These are phyloP conservation scores for Geotrupes spiniger DNA, from an alignment of 2,888 invertebrate genomes.

Conservation along the genomic window DNA sequence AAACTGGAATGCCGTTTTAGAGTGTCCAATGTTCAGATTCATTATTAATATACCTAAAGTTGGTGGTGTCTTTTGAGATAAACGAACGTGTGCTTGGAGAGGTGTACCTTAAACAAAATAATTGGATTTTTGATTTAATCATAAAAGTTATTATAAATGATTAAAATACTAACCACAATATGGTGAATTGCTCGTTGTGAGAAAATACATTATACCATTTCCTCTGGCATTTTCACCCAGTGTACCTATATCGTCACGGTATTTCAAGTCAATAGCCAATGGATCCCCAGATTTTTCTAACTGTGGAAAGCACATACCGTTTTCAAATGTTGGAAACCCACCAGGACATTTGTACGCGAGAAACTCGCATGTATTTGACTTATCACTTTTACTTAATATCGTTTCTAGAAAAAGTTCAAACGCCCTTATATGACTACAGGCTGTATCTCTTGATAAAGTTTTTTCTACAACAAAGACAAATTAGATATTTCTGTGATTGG, in stretches of 20 bases:
- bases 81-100: slow-evolving; percentile 51
- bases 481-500: not conserved
- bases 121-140: not conserved
- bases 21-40: slow-evolving; percentile 46
- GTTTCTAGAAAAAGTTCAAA: slow-evolving; percentile 56
- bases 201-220: slow-evolving; percentile 56
- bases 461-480: slow-evolving; percentile 45
- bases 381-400: slow-evolving; percentile 43
- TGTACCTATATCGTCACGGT: slow-evolving; percentile 40
- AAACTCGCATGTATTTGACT: slow-evolving; percentile 50
- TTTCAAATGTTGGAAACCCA: slow-evolving; percentile 52
- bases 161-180: slow-evolving; percentile 54
- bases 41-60: slow-evolving; percentile 52
- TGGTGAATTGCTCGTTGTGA: slow-evolving; percentile 52
- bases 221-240: slow-evolving; percentile 48
- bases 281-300: slow-evolving; percentile 41
- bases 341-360: slow-evolving; percentile 55
- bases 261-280: slow-evolving; percentile 34
- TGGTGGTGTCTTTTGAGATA: slow-evolving; percentile 49
- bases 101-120: slow-evolving; percentile 50
- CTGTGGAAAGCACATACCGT: slow-evolving; percentile 55
- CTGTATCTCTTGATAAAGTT: slow-evolving; percentile 50
- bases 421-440: slow-evolving; percentile 59
- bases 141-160: not conserved
- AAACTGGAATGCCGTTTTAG: slow-evolving; percentile 49